Percentiles rank a stretch among this genome's conserved stretches.
These are phyloP conservation scores for Rhinolophus sinicus DNA, from an alignment of 2,113 vertebrate species.

Conservation along the genomic window DNA sequence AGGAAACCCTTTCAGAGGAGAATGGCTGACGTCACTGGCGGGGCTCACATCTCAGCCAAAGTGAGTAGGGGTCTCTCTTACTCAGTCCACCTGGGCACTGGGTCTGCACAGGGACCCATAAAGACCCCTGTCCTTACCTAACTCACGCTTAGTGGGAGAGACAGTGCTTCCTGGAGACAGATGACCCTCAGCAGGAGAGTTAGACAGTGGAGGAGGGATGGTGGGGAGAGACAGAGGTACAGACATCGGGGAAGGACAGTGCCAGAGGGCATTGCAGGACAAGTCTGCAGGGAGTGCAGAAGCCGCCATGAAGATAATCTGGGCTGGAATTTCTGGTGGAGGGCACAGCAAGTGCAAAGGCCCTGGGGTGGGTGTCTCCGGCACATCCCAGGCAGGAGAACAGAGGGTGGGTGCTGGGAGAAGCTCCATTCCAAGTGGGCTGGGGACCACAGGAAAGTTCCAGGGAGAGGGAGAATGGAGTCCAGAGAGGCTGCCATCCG, in stretches of 20 bases:
- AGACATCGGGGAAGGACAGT: fast-evolving
- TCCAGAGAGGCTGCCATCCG: not conserved
- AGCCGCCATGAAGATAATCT: fast-evolving
- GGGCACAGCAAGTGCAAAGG: too few species aligned
- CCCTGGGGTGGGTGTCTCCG: not conserved
- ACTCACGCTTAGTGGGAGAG: too few species aligned
- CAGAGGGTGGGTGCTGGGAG: fast-evolving
- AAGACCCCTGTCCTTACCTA: not conserved
- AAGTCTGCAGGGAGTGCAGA: not conserved
- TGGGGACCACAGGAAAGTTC: fast-evolving
- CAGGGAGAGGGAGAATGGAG: not conserved
- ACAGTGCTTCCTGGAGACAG: not conserved
- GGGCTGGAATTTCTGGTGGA: not conserved
- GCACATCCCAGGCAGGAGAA: too few species aligned
- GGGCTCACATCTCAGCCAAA: not conserved
- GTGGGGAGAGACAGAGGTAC: not conserved
- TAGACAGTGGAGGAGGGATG: not conserved
- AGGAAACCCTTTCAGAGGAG: not conserved
- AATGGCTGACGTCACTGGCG: too few species aligned
- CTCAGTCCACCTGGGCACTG: too few species aligned
- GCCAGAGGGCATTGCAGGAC: fast-evolving
- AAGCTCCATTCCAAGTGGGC: too few species aligned
- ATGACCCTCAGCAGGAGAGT: too few species aligned
- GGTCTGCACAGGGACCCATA: fast-evolving
- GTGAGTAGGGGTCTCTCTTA: fast-evolving